These are phyloP conservation scores for Acipenser ruthenus DNA, from an alignment of 2,797 vertebrate genomes.

Conservation along the genomic window DNA sequence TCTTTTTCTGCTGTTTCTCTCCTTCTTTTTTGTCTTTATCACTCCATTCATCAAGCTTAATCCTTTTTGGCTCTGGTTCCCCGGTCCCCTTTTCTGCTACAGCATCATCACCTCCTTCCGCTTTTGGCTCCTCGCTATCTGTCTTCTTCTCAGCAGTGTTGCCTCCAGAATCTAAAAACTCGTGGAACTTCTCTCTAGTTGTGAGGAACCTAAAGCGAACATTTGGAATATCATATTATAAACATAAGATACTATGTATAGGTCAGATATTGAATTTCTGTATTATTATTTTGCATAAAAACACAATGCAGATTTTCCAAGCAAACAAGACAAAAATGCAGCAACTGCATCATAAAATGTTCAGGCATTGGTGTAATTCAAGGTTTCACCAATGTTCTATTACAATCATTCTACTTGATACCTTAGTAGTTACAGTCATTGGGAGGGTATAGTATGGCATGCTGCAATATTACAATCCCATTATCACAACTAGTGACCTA, in stretches of 20 bases:
- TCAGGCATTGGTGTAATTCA: too few relatives aligned
- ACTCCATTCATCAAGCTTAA: constrained; percentile 42
- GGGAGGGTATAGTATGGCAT: too few relatives aligned
- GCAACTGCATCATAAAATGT: too few relatives aligned
- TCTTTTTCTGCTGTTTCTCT: constrained; percentile 44
- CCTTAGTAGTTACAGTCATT: too few relatives aligned
- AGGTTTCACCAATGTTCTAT: too few relatives aligned
- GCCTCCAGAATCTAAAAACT: constrained; percentile 52
- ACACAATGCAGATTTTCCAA: background rate
- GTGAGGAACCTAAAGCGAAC: constrained; percentile 61
- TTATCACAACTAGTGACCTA: too few relatives aligned
- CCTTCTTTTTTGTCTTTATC: constrained; percentile 20
- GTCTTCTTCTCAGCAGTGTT: constrained; percentile 3
- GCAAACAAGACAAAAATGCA: too few relatives aligned
- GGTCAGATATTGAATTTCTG: background rate
- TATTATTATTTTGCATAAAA: background rate
- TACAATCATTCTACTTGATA: too few relatives aligned
- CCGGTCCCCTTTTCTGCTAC: constrained; percentile 28
- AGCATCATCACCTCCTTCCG: constrained; percentile 12
- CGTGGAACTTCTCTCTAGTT: constrained; percentile 78
- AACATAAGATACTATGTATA: background rate
- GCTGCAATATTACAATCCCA: too few relatives aligned
- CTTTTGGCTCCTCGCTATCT: background rate
- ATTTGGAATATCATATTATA: background rate
- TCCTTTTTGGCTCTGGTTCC: constrained; percentile 53